Evolutionary conservation across 2,113 vertebrate genomes (phyloP).

Genomic region (Etheostoma cragini): DNA sequence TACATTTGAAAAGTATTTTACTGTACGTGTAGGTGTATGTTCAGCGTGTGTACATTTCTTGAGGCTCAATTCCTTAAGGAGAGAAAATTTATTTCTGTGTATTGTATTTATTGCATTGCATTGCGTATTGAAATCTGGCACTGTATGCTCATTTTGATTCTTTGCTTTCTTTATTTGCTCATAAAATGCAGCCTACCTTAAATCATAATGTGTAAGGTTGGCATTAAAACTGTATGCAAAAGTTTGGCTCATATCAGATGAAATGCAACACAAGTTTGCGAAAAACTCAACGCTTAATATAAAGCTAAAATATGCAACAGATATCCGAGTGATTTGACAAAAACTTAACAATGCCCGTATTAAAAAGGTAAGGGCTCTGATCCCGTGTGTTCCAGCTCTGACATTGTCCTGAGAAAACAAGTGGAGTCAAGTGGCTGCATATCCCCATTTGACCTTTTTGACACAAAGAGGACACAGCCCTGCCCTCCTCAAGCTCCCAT

Average conservation of each 20-base stretch:
- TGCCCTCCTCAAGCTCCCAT: background rate
- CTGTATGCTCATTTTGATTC: no score
- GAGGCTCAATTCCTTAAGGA: no score
- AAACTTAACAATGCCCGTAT: background rate
- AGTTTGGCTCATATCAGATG: background rate
- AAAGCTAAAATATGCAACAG: background rate
- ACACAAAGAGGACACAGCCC: background rate
- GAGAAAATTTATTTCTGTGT: no score
- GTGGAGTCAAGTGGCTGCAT: background rate
- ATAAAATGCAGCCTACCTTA: background rate
- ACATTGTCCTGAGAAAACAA: background rate
- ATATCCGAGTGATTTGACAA: background rate
- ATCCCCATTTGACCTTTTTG: conserved; percentile 10
- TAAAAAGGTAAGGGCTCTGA: conserved; percentile 2
- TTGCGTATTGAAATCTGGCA: background rate
- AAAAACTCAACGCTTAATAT: background rate
- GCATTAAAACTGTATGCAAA: background rate
- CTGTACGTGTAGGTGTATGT: no score
- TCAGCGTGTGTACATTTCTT: no score
- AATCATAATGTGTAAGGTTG: background rate
- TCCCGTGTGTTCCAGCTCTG: background rate
- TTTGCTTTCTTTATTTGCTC: background rate
- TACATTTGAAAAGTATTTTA: no score
- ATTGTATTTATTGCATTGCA: no score
- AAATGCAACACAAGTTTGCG: background rate